Evolutionary conservation across 2,797 vertebrate genomes (phyloP).

Genomic region (Thunnus albacares): DNA sequence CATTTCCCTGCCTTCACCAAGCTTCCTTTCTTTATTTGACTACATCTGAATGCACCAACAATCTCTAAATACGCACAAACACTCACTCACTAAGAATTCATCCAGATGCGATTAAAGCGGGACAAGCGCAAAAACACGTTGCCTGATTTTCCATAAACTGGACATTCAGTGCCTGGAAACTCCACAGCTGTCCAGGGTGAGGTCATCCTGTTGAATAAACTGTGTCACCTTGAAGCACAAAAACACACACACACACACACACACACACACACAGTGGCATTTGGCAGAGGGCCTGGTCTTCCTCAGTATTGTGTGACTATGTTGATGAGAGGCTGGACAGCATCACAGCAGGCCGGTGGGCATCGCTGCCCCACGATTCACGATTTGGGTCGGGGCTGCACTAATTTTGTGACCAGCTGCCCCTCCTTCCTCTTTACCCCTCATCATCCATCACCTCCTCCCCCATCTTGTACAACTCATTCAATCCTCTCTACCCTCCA

Average conservation of each 20-base stretch:
- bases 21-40: slow-evolving; percentile 80
- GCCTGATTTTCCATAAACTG: slow-evolving; percentile 1
- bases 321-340: slow-evolving; percentile 58
- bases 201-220: slow-evolving; percentile 51
- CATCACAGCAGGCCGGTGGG: slow-evolving; percentile 57
- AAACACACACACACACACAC: slow-evolving; percentile 10
- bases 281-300: slow-evolving; percentile 65
- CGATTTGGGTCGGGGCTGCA: slow-evolving; percentile 43
- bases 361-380: slow-evolving; percentile 46
- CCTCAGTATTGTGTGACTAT: slow-evolving; percentile 55
- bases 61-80: slow-evolving; percentile 42
- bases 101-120: slow-evolving; percentile 34
- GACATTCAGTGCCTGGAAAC: slow-evolving; percentile 12
- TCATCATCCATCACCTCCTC: slow-evolving; percentile 50
- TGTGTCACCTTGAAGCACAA: slow-evolving; percentile 69
- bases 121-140: not conserved
- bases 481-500: slow-evolving; percentile 44
- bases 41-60: slow-evolving; percentile 69
- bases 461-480: slow-evolving; percentile 45
- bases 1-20: slow-evolving; percentile 74
- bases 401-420: slow-evolving; percentile 43
- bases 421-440: slow-evolving; percentile 45
- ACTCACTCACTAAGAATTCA: not conserved
- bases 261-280: slow-evolving; percentile 40
- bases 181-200: slow-evolving; percentile 50